A percentile compares a stretch with the other conserved stretches of the same genome.
Evolutionary conservation across 2,888 invertebrate species (phyloP).

Genomic region (Xylocampa areola): DNA sequence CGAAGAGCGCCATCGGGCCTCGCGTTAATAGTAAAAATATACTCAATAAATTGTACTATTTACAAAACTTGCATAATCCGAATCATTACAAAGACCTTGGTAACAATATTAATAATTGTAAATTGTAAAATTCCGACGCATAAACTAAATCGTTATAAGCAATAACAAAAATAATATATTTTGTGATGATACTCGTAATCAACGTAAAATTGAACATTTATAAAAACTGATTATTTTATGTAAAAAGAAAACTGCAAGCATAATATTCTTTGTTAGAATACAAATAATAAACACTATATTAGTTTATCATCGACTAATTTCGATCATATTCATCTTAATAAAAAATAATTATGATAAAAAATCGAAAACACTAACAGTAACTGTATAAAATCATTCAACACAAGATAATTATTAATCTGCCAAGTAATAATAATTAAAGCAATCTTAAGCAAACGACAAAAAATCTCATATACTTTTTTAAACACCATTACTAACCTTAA

Average conservation of each 20-base stretch:
- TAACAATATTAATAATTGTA: slow-evolving; percentile 72
- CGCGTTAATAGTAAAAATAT: slow-evolving; percentile 64
- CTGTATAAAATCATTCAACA: slow-evolving; percentile 77
- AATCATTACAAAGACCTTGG: slow-evolving; percentile 76
- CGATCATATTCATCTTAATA: slow-evolving; percentile 53
- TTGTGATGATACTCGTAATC: slow-evolving; percentile 69
- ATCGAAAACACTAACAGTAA: slow-evolving; percentile 76
- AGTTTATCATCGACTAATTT: slow-evolving; percentile 51
- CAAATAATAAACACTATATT: slow-evolving; percentile 57
- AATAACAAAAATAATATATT: slow-evolving; percentile 74
- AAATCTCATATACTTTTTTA: slow-evolving; percentile 69
- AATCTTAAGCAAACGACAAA: slow-evolving; percentile 79
- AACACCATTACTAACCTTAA: slow-evolving; percentile 67
- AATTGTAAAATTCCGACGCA: slow-evolving; percentile 71
- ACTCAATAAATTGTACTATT: slow-evolving; percentile 80
- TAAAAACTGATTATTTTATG: slow-evolving; percentile 45
- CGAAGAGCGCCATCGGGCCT: slow-evolving; percentile 27
- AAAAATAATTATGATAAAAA: slow-evolving; percentile 65
- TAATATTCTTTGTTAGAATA: slow-evolving; percentile 52
- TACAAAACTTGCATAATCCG: slow-evolving; percentile 76
- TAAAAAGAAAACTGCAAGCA: slow-evolving; percentile 57
- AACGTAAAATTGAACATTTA: slow-evolving; percentile 54
- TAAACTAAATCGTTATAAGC: slow-evolving; percentile 72
- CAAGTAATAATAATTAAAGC: slow-evolving; percentile 84
- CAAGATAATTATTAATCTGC: slow-evolving; percentile 75